These are phyloP conservation scores for Aspidiotus destructor DNA, from an alignment of 2,888 invertebrate genomes.

Conservation along the genomic window DNA sequence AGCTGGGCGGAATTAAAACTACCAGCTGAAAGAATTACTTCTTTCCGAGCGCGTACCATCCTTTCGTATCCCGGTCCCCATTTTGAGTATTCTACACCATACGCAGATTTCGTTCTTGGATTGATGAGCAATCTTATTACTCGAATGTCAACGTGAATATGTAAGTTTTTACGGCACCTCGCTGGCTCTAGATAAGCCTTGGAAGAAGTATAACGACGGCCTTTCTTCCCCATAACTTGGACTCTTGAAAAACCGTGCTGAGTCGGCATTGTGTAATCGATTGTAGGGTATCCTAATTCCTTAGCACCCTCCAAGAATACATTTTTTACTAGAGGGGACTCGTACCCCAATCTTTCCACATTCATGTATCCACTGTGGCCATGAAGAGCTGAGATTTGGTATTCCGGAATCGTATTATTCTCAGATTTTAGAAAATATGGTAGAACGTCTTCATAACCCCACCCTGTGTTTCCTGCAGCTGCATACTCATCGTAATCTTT, in stretches of 20 bases:
- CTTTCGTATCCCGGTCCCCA: constrained; percentile 39
- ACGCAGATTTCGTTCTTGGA: constrained; percentile 42
- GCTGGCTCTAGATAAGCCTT: constrained; percentile 50
- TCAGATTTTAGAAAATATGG: constrained; percentile 41
- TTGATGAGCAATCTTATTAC: constrained; percentile 41
- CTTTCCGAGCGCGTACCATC: constrained; percentile 46
- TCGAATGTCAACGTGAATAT: constrained; percentile 40
- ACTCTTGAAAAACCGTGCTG: constrained; percentile 37
- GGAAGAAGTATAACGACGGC: constrained; percentile 43
- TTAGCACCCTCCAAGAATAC: constrained; percentile 57
- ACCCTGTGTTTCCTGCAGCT: constrained; percentile 41
- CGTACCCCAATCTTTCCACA: constrained; percentile 56
- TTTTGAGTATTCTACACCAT: constrained; percentile 45
- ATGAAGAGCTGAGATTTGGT: constrained; percentile 46
- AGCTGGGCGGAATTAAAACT: constrained; percentile 72
- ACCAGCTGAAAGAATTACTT: constrained; percentile 59
- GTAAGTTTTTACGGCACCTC: constrained; percentile 39
- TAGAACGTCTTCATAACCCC: constrained; percentile 43
- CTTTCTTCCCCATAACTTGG: constrained; percentile 33
- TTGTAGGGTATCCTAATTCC: constrained; percentile 50
- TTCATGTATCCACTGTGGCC: constrained; percentile 58
- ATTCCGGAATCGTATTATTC: constrained; percentile 37
- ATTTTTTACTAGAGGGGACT: constrained; percentile 52
- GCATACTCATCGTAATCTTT: constrained; percentile 38
- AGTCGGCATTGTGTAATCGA: constrained; percentile 45